A percentile compares a stretch with the other conserved stretches of the same genome.
Evolutionary conservation across 2,113 vertebrate species (phyloP).

Genomic region (Leptodactylus fuscus): DNA sequence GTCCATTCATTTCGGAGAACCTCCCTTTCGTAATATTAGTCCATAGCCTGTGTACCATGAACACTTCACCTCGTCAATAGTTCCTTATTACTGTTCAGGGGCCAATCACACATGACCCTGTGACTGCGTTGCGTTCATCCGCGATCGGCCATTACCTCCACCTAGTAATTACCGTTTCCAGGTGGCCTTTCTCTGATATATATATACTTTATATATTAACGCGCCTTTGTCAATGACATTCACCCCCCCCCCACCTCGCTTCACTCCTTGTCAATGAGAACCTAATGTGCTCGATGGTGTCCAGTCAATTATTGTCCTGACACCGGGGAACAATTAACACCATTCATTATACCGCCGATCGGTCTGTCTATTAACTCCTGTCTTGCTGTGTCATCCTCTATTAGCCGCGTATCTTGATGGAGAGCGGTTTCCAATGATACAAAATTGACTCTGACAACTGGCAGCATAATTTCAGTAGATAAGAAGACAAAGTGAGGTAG

Average conservation of each 20-base stretch:
- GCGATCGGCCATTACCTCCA: not conserved
- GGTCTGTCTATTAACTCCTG: conserved; percentile 94
- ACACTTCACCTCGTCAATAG: not conserved
- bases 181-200: not conserved
- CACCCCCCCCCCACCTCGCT: not conserved
- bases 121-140: not conserved
- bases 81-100: not conserved
- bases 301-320: conserved; percentile 86
- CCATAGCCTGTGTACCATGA: not conserved
- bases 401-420: conserved; percentile 85
- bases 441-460: conserved; percentile 88
- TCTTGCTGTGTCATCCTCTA: conserved; percentile 97
- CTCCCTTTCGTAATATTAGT: not conserved
- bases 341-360: conserved; percentile 77
- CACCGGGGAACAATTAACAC: conserved; percentile 68
- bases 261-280: conserved; percentile 23
- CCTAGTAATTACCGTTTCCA: not conserved
- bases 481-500: conserved; percentile 86
- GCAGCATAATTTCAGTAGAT: conserved; percentile 94
- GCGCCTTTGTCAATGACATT: not conserved
- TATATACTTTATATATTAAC: too few species aligned
- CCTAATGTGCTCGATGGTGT: conserved; percentile 73
- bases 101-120: not conserved
- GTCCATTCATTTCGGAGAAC: not conserved
- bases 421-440: conserved; percentile 85